Evolutionary conservation across 2,113 vertebrate genomes (phyloP).

Genomic region (Agapornis roseicollis): DNA sequence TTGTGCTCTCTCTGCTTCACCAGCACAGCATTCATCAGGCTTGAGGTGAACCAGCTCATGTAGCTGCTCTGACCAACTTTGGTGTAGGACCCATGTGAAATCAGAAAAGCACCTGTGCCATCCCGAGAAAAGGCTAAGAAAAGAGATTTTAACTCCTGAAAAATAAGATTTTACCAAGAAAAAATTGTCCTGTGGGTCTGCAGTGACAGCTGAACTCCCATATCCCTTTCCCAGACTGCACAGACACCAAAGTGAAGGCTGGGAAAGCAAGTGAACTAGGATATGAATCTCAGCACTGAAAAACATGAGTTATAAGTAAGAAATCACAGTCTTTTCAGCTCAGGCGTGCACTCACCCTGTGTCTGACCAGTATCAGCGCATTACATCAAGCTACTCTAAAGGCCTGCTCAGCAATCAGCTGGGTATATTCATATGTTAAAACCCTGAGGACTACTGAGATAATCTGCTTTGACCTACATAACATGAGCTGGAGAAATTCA

Average conservation of each 20-base stretch:
- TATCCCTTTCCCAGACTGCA: not conserved
- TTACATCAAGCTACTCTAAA: not conserved
- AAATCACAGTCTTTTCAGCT: not conserved
- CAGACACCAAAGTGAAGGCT: not conserved
- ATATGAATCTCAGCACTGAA: not conserved
- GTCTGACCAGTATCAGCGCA: not conserved
- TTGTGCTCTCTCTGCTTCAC: not conserved
- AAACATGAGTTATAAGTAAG: not conserved
- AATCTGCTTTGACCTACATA: slow-evolving; percentile 64
- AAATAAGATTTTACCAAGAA: not conserved
- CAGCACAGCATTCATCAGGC: accelerated
- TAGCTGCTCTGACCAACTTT: not conserved
- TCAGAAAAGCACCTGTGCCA: not conserved
- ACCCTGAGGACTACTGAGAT: not conserved
- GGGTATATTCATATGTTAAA: slow-evolving; percentile 55
- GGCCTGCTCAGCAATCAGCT: slow-evolving; percentile 30
- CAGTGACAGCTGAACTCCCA: not conserved
- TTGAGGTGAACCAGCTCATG: not conserved
- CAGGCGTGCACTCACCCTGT: not conserved
- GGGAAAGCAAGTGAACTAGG: not conserved
- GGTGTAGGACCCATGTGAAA: not conserved
- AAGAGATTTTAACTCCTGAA: not conserved
- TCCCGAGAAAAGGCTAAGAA: not conserved
- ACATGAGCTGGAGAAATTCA: slow-evolving; percentile 35
- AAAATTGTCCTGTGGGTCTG: not conserved